phyloP scores from a whole-genome alignment of 2,797 vertebrate genomes.

The Poecilia wingei region DNA sequence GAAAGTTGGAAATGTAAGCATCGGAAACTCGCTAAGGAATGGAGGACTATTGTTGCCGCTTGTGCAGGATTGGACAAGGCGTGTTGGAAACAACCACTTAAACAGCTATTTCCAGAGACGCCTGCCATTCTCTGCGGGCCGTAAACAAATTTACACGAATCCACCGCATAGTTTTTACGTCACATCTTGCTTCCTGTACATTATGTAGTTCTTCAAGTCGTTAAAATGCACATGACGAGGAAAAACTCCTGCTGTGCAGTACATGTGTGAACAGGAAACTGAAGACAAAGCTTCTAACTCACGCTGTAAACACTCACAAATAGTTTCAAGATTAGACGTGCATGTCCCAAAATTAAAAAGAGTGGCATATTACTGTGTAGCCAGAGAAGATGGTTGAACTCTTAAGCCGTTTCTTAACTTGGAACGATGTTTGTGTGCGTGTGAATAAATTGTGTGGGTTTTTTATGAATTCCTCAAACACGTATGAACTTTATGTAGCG shows the following conservation, averaged over 20 bases:
- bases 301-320: slow-evolving; percentile 4
- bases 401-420: not conserved
- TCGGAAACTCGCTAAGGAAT: not conserved
- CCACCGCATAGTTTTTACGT: not conserved
- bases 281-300: not conserved
- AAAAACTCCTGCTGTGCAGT: not conserved
- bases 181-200: not conserved
- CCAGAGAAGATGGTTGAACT: not conserved
- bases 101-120: not conserved
- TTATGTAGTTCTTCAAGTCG: not conserved
- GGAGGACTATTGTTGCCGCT: not conserved
- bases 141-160: not conserved
- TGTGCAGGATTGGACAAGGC: not conserved
- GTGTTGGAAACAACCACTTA: not conserved
- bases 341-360: not conserved
- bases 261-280: slow-evolving; percentile 2
- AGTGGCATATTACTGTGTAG: not conserved
- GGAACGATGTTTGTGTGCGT: not conserved
- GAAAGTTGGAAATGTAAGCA: not conserved
- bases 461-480: not conserved
- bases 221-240: not conserved
- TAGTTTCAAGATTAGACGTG: not conserved
- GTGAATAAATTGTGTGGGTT: not conserved
- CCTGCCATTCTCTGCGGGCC: not conserved
- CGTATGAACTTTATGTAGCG: not conserved